Evolutionary conservation across 1,140 invertebrate genomes (phyloP).

Genomic region (Eufriesea mexicana): DNA sequence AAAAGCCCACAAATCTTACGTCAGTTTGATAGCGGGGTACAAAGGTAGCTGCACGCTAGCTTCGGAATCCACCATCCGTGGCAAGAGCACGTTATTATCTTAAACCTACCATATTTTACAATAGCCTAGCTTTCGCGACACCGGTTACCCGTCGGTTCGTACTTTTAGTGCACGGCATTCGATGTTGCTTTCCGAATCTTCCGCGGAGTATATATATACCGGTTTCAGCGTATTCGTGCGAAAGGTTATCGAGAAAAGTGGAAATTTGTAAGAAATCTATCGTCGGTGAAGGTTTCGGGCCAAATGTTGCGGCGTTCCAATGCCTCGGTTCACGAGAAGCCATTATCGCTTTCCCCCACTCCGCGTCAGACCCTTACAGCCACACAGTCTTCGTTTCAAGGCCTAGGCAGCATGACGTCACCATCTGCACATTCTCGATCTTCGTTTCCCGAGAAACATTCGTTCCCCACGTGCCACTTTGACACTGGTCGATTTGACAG

Average conservation of each 20-base stretch:
- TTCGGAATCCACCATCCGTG: neutral
- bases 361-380: neutral
- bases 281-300: neutral
- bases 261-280: neutral
- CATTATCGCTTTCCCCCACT: constrained; percentile 18
- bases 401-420: constrained; percentile 27
- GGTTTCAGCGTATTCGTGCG: neutral
- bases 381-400: constrained; percentile 16
- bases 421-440: constrained; percentile 1
- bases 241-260: neutral
- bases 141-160: neutral
- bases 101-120: neutral
- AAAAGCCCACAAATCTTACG: neutral
- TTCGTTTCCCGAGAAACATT: neutral
- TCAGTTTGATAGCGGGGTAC: constrained; percentile 21
- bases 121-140: neutral
- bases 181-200: too few relatives aligned
- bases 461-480: neutral
- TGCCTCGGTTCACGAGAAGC: neutral
- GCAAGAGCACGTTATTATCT: neutral
- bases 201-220: too few relatives aligned
- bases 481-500: neutral
- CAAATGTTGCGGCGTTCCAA: neutral
- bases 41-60: constrained; percentile 17
- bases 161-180: neutral